Conservation (phyloP, 2,113 vertebrate genomes). For the Microtus pennsylvanicus region DNA sequence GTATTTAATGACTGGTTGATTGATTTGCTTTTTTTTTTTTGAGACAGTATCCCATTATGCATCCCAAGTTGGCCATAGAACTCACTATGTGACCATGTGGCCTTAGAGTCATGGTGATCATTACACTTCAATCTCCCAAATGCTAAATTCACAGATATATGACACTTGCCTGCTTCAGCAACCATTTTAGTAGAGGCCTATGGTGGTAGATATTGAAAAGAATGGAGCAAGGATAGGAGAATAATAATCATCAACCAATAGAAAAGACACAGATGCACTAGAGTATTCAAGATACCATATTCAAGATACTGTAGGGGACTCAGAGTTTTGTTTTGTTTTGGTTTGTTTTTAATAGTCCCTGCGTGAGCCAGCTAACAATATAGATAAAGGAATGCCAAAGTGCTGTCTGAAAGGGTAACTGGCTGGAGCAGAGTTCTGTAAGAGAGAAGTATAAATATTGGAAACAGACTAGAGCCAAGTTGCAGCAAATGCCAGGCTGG, state of each 20-base stretch:
- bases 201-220: slow-evolving; percentile 24
- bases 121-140: background rate
- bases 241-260: background rate
- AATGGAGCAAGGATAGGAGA: background rate
- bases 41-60: background rate
- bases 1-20: background rate
- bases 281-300: slow-evolving; percentile 1
- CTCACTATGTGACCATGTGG: background rate
- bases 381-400: slow-evolving; percentile 44
- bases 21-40: background rate
- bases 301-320: background rate
- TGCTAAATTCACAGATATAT: background rate
- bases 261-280: background rate
- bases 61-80: background rate
- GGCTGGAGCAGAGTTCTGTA: slow-evolving; percentile 39
- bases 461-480: slow-evolving; percentile 38
- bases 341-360: background rate
- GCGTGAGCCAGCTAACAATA: background rate
- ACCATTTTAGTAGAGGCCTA: slow-evolving; percentile 46
- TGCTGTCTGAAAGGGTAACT: slow-evolving; percentile 62
- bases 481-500: slow-evolving; percentile 44
- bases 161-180: background rate
- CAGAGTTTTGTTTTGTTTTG: background rate
- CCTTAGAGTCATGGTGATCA: background rate
- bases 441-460: slow-evolving; percentile 28